phyloP scores from a whole-genome alignment of 1,140 invertebrate species.

The Diuraphis noxia region DNA sequence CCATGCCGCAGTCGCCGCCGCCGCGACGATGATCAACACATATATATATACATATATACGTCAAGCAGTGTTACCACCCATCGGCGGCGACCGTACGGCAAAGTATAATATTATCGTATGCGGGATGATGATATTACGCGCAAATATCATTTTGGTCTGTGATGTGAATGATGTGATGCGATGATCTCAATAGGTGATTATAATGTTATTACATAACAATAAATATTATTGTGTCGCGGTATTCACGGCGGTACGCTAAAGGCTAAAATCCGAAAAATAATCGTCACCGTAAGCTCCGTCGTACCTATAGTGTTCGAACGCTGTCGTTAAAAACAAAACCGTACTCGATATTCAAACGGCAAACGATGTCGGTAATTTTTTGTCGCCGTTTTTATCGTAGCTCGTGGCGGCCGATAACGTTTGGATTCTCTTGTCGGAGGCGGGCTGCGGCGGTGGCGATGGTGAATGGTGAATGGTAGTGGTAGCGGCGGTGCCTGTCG shows the following conservation, averaged over 20 bases:
- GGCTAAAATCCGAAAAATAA: too few relatives aligned
- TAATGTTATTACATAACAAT: too few relatives aligned
- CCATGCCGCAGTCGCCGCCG: conserved; percentile 50
- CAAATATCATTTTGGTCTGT: too few relatives aligned
- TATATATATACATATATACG: conserved; percentile 10
- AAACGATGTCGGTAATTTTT: not conserved
- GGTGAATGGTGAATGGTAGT: not conserved
- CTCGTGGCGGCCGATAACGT: conserved; percentile 20
- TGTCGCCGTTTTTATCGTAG: conserved; percentile 15
- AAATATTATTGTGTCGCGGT: too few relatives aligned
- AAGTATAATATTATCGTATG: not conserved
- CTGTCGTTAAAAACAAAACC: not conserved
- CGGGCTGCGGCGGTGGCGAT: not conserved
- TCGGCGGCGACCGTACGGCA: not conserved
- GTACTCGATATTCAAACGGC: not conserved
- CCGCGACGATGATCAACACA: conserved; percentile 7
- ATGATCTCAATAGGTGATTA: too few relatives aligned
- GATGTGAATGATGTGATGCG: too few relatives aligned
- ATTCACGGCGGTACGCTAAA: too few relatives aligned
- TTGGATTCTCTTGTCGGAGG: conserved; percentile 19
- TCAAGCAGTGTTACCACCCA: conserved; percentile 33
- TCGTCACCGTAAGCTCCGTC: too few relatives aligned
- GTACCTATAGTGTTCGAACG: not conserved
- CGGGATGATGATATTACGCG: not conserved
- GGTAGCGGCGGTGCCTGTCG: not conserved